These are phyloP conservation scores for Lasioglossum calceatum DNA, from an alignment of 2,888 invertebrate species.

Conservation along the genomic window DNA sequence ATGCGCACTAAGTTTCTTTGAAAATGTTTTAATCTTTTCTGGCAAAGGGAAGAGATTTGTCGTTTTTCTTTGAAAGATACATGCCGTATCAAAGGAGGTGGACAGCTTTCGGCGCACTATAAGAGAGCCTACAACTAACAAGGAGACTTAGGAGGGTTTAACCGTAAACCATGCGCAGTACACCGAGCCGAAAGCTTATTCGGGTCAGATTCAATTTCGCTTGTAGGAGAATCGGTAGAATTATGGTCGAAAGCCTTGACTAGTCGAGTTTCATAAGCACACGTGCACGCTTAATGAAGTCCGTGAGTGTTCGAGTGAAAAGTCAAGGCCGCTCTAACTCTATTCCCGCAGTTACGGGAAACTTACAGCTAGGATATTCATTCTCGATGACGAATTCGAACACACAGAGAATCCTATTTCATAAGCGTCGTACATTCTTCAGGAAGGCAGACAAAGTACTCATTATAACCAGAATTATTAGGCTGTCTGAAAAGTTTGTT, in stretches of 20 bases:
- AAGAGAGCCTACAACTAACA: neutral
- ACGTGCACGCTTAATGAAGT: neutral
- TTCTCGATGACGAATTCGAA: neutral
- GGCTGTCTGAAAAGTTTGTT: too few species aligned
- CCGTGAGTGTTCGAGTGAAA: neutral
- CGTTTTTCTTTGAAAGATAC: neutral
- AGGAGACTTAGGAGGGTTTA: constrained; percentile 7
- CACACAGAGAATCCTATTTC: neutral
- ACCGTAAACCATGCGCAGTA: constrained; percentile 14
- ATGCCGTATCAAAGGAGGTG: neutral
- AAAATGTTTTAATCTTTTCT: neutral
- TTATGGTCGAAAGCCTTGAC: constrained; percentile 9
- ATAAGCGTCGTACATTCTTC: neutral
- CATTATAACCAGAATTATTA: too few species aligned
- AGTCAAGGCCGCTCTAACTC: neutral
- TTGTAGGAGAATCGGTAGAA: constrained; percentile 7
- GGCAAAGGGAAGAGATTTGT: neutral
- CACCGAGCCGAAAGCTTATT: constrained; percentile 7
- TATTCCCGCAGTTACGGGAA: neutral
- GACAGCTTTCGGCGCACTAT: neutral
- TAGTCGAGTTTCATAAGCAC: neutral
- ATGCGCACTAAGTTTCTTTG: neutral
- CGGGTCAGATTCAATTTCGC: constrained; percentile 19
- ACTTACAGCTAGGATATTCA: neutral
- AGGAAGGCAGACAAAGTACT: neutral